Conservation (phyloP, 2,113 vertebrate species). For the Meleagris gallopavo region DNA sequence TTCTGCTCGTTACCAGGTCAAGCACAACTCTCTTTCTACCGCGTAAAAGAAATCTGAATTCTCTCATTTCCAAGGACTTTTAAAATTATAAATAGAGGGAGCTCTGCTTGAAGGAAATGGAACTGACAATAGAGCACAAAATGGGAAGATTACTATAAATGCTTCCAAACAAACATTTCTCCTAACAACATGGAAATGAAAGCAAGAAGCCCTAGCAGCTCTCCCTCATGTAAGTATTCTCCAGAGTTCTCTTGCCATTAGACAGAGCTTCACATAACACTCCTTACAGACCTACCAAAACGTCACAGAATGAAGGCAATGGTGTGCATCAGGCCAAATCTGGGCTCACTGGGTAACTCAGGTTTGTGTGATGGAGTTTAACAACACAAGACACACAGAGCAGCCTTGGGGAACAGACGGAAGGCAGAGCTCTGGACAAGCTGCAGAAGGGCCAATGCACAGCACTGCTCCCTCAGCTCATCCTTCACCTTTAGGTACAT, state of each 20-base stretch:
- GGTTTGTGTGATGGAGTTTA: neutral
- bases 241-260: neutral
- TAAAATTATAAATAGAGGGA: neutral
- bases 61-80: neutral
- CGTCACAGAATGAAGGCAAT: rapidly evolving
- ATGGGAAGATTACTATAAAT: neutral
- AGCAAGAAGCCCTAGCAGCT: neutral
- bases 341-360: neutral
- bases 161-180: neutral
- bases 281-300: neutral
- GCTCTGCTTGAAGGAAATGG: rapidly evolving
- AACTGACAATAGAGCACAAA: neutral
- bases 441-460: neutral
- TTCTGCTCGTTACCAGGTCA: neutral
- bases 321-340: rapidly evolving
- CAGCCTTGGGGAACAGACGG: neutral
- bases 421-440: neutral
- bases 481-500: too few species aligned
- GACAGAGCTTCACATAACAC: rapidly evolving
- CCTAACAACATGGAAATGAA: neutral
- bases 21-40: neutral
- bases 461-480: neutral
- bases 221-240: neutral
- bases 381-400: neutral
- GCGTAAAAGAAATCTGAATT: rapidly evolving